A percentile compares a stretch with the other conserved stretches of the same genome.
These are phyloP conservation scores for Adrianichthys oophorus DNA, from an alignment of 2,797 vertebrate genomes.

Conservation along the genomic window DNA sequence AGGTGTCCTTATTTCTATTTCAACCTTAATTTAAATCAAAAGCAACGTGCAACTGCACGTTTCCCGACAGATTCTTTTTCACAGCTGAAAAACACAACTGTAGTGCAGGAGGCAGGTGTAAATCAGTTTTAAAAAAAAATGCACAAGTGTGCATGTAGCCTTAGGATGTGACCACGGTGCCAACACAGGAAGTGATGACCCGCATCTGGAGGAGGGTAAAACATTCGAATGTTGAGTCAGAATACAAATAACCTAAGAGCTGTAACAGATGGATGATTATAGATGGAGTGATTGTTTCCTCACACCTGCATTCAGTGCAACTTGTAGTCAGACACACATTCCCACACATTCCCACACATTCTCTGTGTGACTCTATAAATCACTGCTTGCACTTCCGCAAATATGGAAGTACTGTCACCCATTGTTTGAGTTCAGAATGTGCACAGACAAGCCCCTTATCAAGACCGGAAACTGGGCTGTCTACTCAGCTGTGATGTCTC, in stretches of 20 bases:
- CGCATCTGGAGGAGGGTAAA: background rate
- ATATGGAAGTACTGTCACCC: constrained; percentile 45
- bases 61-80: no score
- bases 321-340: constrained; percentile 5
- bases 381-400: constrained; percentile 48
- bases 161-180: background rate
- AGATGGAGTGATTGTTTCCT: constrained; percentile 19
- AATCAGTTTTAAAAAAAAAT: no score
- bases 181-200: background rate
- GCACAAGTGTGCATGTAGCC: background rate
- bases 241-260: constrained; percentile 16
- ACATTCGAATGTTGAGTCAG: constrained; percentile 2
- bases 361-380: constrained; percentile 45
- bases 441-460: constrained; percentile 18
- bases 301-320: constrained; percentile 25
- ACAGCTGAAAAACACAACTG: no score
- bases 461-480: constrained; percentile 52
- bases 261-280: constrained; percentile 19
- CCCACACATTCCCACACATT: constrained; percentile 29
- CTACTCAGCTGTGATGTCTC: constrained; percentile 65
- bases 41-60: no score
- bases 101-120: no score
- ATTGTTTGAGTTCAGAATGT: constrained; percentile 46
- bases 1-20: no score
- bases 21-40: no score